These are phyloP conservation scores for Xiphorhynchus elegans DNA, from an alignment of 2,113 vertebrate genomes.

Conservation along the genomic window DNA sequence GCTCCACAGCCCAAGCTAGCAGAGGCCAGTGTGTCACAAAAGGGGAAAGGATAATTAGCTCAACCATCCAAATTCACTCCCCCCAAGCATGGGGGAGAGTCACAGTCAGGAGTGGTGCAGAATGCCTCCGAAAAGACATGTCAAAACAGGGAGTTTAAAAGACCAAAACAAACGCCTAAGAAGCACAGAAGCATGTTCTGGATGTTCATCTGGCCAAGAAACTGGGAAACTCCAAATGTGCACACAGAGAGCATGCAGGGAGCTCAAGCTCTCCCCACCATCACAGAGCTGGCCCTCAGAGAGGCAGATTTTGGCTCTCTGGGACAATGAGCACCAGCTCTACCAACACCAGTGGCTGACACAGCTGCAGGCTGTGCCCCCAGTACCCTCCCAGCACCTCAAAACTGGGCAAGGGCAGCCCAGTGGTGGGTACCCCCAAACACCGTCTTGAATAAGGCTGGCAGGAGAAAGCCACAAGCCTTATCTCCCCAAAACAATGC, in stretches of 20 bases:
- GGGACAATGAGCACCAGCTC: background rate
- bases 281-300: background rate
- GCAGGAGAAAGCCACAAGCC: background rate
- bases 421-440: too few relatives aligned
- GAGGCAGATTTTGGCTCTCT: background rate
- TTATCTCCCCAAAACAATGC: background rate
- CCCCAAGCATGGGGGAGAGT: background rate
- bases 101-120: accelerated
- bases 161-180: background rate
- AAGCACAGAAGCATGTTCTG: background rate
- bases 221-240: background rate
- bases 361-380: background rate
- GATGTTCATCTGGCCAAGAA: background rate
- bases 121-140: background rate
- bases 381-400: background rate
- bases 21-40: background rate
- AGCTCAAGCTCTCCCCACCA: background rate
- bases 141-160: background rate
- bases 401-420: background rate
- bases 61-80: slow-evolving; percentile 19
- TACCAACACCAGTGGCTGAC: background rate
- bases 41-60: slow-evolving; percentile 46
- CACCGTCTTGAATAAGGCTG: background rate
- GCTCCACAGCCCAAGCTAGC: background rate
- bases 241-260: background rate